Conservation (phyloP, 2,888 invertebrate genomes). For the Tetheella fluctuosa region DNA sequence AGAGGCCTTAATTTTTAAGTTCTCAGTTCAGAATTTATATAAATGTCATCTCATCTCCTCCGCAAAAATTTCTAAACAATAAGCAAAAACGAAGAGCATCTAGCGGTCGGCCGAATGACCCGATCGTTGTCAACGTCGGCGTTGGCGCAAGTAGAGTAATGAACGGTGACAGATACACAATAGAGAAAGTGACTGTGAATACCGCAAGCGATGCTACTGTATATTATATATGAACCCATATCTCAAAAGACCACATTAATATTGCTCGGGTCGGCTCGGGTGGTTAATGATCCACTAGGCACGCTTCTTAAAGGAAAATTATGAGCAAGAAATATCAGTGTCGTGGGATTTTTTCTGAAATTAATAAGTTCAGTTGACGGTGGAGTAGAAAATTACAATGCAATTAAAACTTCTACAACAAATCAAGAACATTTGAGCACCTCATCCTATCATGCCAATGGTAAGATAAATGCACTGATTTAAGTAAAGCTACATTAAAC, state of each 20-base stretch:
- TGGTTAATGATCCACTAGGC: not conserved
- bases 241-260: not conserved
- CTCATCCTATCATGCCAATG: too few relatives aligned
- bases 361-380: too few relatives aligned
- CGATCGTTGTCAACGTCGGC: constrained; percentile 19
- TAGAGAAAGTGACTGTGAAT: constrained; percentile 44
- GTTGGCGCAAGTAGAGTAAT: constrained; percentile 26
- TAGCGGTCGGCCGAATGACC: constrained; percentile 31
- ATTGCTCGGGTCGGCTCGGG: not conserved
- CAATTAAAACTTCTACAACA: too few relatives aligned
- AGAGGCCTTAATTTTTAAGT: too few relatives aligned
- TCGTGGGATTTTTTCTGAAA: not conserved
- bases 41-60: not conserved
- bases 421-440: too few relatives aligned
- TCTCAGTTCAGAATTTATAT: not conserved
- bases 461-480: too few relatives aligned
- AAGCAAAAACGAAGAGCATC: constrained; percentile 21
- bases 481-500: too few relatives aligned
- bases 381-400: too few relatives aligned
- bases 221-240: constrained; percentile 20
- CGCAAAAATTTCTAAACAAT: constrained; percentile 17
- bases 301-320: not conserved
- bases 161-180: constrained; percentile 42
- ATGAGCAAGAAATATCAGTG: not conserved
- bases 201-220: constrained; percentile 24